A percentile compares a stretch with the other conserved stretches of the same genome.
Conservation (phyloP, 2,888 invertebrate species). For the Philopedon plagiatum region DNA sequence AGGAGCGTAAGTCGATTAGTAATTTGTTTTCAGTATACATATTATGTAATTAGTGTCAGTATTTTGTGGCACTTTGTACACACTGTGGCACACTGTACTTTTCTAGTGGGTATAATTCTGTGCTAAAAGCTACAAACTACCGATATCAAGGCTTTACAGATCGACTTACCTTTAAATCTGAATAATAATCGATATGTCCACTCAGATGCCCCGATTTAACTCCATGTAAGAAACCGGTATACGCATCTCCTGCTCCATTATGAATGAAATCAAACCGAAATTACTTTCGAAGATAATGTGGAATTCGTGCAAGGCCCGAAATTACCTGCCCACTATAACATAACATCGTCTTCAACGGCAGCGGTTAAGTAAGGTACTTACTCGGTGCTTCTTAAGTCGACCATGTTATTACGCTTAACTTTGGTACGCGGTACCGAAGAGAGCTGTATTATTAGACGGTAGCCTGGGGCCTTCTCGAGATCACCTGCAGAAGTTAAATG, state of each 20-base stretch:
- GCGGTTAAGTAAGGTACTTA: slow-evolving; percentile 43
- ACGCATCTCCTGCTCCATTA: slow-evolving; percentile 9
- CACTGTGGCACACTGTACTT: no score
- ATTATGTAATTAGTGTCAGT: no score
- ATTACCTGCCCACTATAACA: slow-evolving; percentile 45
- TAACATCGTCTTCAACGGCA: slow-evolving; percentile 37
- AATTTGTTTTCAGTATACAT: no score
- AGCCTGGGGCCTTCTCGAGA: slow-evolving; percentile 43
- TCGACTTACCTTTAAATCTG: no score
- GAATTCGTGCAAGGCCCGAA: slow-evolving; percentile 40
- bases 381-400: slow-evolving; percentile 36
- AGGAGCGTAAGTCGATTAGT: not conserved
- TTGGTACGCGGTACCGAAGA: slow-evolving; percentile 38
- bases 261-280: slow-evolving; percentile 29
- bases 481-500: slow-evolving; percentile 50
- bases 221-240: not conserved
- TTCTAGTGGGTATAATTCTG: no score
- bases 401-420: slow-evolving; percentile 43
- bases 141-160: no score
- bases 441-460: slow-evolving; percentile 49
- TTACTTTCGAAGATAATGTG: slow-evolving; percentile 27
- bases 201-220: slow-evolving; percentile 25
- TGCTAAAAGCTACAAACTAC: no score
- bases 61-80: no score
- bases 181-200: not conserved